Percentiles rank a stretch among this genome's conserved stretches.
Conservation (phyloP, 37 sponge, comb jelly and placozoan genomes). For the Bolinopsis microptera region DNA sequence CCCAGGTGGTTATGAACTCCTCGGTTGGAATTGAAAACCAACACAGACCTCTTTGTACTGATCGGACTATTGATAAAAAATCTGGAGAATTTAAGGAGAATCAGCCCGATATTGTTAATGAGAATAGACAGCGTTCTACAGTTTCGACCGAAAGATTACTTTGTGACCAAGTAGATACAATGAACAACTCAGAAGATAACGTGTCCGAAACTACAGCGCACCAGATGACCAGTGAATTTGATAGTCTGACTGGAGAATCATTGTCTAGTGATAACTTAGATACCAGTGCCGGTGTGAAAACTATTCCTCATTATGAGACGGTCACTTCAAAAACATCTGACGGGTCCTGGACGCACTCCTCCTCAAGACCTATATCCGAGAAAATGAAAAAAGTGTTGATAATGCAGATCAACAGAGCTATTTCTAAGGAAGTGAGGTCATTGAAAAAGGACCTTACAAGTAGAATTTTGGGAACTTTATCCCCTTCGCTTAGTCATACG, state of each 20-base stretch:
- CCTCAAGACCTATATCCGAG: background rate
- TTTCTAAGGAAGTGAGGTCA: background rate
- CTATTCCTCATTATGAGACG: background rate
- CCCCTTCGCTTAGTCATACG: background rate
- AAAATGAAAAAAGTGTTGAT: background rate
- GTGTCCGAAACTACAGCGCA: background rate
- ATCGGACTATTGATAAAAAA: background rate
- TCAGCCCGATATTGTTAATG: background rate
- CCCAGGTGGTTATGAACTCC: conserved; percentile 12
- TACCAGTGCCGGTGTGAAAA: conserved; percentile 33
- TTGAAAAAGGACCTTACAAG: background rate
- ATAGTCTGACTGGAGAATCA: background rate
- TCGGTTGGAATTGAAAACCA: background rate
- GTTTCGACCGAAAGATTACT: no score
- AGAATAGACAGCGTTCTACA: background rate
- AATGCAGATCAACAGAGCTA: background rate
- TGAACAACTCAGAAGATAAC: no score
- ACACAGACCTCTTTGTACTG: background rate
- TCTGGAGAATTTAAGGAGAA: background rate
- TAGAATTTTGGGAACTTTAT: background rate
- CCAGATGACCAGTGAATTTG: background rate
- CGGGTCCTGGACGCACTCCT: background rate
- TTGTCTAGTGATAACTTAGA: background rate
- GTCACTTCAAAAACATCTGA: background rate
- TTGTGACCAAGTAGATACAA: background rate